phyloP scores from a whole-genome alignment of 2,888 invertebrate genomes.

The Baccha elongata region DNA sequence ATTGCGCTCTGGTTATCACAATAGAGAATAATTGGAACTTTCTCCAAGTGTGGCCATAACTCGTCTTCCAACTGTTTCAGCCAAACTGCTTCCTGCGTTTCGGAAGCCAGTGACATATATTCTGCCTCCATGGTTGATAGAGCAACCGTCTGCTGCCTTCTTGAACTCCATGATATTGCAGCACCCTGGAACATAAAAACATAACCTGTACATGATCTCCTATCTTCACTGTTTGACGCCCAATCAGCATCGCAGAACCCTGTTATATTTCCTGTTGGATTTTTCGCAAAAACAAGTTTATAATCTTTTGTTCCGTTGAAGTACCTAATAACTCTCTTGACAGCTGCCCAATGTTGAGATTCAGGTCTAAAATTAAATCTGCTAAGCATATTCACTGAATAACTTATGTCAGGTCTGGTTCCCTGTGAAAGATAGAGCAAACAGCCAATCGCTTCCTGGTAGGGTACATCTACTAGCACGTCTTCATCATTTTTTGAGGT shows the following conservation, averaged over 20 bases:
- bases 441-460: too few relatives aligned
- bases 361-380: neutral
- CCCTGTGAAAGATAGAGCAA: neutral
- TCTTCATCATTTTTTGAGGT: neutral
- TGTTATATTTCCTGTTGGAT: neutral
- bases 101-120: conserved; percentile 20
- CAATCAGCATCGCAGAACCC: neutral
- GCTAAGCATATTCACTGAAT: neutral
- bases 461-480: conserved; percentile 1
- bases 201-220: conserved; percentile 1
- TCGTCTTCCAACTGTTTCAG: conserved; percentile 12
- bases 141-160: conserved; percentile 23
- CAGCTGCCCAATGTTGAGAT: conserved; percentile 10
- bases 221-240: neutral
- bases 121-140: conserved; percentile 29
- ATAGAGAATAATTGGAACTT: conserved; percentile 19
- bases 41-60: conserved; percentile 1
- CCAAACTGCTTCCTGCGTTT: conserved; percentile 28
- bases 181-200: conserved; percentile 1
- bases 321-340: neutral
- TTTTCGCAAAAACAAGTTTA: neutral
- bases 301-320: neutral
- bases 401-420: neutral
- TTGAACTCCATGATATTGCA: conserved; percentile 40
- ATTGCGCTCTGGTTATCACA: conserved; percentile 37